phyloP scores from a whole-genome alignment of 2,797 vertebrate genomes.

The Margarornis squamiger region DNA sequence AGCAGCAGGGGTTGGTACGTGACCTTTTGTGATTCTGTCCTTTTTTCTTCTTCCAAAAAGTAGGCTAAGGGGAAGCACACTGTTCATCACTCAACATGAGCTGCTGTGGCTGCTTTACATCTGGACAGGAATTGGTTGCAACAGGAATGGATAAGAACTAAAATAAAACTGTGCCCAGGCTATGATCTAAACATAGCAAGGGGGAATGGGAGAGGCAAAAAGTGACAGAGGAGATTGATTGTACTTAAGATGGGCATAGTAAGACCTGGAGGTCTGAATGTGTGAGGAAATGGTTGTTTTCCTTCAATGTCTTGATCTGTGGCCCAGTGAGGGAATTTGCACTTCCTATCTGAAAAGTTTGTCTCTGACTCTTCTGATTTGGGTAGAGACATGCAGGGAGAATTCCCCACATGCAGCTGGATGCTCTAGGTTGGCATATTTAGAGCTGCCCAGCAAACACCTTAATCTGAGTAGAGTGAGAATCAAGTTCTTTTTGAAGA shows the following conservation, averaged over 20 bases:
- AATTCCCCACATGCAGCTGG: neutral
- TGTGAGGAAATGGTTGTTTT: neutral
- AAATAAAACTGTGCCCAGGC: neutral
- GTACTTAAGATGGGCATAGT: neutral
- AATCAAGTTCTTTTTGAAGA: neutral
- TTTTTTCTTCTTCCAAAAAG: neutral
- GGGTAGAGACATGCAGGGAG: neutral
- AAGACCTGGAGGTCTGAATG: neutral
- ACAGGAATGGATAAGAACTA: neutral
- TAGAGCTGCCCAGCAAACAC: neutral
- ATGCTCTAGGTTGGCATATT: neutral
- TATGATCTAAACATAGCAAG: neutral
- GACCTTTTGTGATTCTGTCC: neutral
- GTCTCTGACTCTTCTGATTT: neutral
- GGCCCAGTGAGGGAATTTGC: neutral
- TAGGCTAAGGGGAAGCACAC: neutral
- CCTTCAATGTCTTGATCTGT: neutral
- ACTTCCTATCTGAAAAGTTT: neutral
- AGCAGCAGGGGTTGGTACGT: neutral
- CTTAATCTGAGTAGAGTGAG: neutral
- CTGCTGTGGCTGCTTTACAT: neutral
- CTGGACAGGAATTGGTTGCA: neutral
- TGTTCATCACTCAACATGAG: neutral
- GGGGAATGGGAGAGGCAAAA: neutral
- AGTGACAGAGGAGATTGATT: neutral